Conservation (phyloP, 1,140 invertebrate species). For the Rhopalosiphum maidis region DNA sequence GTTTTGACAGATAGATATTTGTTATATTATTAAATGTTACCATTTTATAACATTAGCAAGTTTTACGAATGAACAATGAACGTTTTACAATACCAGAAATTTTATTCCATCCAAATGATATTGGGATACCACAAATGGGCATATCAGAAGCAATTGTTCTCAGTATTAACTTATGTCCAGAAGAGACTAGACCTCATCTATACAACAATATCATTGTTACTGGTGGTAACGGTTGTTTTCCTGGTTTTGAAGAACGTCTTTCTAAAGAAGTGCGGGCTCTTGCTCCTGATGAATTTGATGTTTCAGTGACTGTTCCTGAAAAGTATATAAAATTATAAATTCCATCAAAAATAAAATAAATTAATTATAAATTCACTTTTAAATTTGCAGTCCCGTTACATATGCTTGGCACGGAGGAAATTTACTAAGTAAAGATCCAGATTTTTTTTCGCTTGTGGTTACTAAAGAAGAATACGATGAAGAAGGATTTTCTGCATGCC, state of each 20-base stretch:
- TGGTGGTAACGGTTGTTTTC: constrained; percentile 87
- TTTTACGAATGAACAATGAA: constrained; percentile 88
- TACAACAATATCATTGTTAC: constrained; percentile 88
- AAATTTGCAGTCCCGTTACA: constrained; percentile 72
- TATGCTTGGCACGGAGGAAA: constrained; percentile 90
- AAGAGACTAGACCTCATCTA: constrained; percentile 81
- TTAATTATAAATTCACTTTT: constrained; percentile 45
- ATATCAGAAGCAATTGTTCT: constrained; percentile 88
- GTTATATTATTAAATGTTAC: not conserved
- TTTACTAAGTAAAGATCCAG: constrained; percentile 74
- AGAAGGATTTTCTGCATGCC: constrained; percentile 75
- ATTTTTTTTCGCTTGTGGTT: constrained; percentile 76
- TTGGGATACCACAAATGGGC: constrained; percentile 94
- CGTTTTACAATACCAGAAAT: constrained; percentile 93
- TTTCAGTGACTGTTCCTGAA: constrained; percentile 75
- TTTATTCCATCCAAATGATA: constrained; percentile 92
- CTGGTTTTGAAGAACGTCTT: constrained; percentile 84
- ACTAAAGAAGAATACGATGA: constrained; percentile 90
- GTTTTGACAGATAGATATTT: not conserved
- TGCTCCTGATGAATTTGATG: constrained; percentile 77
- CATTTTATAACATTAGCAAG: constrained; percentile 67
- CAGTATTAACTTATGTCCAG: constrained; percentile 74
- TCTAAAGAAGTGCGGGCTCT: constrained; percentile 80
- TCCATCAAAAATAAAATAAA: constrained; percentile 33
- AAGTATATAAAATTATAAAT: constrained; percentile 65